These are phyloP conservation scores for Teinopalpus imperialis DNA, from an alignment of 2,888 invertebrate species.

Conservation along the genomic window DNA sequence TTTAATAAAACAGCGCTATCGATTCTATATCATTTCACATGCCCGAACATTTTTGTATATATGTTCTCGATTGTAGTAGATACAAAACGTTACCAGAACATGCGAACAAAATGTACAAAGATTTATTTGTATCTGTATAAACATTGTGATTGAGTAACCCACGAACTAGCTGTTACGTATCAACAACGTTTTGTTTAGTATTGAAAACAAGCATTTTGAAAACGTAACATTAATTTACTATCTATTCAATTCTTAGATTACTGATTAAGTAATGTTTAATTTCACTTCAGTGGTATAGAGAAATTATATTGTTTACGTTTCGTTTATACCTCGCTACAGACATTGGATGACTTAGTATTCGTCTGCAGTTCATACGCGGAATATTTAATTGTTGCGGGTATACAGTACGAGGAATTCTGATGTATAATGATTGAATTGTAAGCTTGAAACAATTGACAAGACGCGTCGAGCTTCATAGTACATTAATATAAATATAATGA, in stretches of 20 bases:
- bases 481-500: conserved; percentile 1
- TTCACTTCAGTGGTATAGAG: too few relatives aligned
- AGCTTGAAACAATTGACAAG: too few relatives aligned
- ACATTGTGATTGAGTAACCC: conserved; percentile 15
- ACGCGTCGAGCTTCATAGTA: too few relatives aligned
- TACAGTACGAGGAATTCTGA: too few relatives aligned
- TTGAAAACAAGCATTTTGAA: conserved; percentile 7
- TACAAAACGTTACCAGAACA: conserved; percentile 10
- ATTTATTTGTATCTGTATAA: conserved; percentile 19
- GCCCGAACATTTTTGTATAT: background rate
- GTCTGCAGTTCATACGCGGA: too few relatives aligned
- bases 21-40: conserved; percentile 5
- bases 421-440: too few relatives aligned
- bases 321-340: too few relatives aligned
- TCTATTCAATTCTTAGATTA: conserved; percentile 15
- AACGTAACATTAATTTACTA: conserved; percentile 20
- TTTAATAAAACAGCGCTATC: background rate
- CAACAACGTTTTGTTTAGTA: conserved; percentile 17
- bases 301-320: too few relatives aligned
- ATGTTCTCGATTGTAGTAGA: background rate
- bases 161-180: conserved; percentile 14
- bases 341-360: too few relatives aligned
- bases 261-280: conserved; percentile 8
- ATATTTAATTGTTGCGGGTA: background rate
- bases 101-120: conserved; percentile 14